phyloP scores from a whole-genome alignment of 2,113 vertebrate species.

The Ctenodactylus gundi region DNA sequence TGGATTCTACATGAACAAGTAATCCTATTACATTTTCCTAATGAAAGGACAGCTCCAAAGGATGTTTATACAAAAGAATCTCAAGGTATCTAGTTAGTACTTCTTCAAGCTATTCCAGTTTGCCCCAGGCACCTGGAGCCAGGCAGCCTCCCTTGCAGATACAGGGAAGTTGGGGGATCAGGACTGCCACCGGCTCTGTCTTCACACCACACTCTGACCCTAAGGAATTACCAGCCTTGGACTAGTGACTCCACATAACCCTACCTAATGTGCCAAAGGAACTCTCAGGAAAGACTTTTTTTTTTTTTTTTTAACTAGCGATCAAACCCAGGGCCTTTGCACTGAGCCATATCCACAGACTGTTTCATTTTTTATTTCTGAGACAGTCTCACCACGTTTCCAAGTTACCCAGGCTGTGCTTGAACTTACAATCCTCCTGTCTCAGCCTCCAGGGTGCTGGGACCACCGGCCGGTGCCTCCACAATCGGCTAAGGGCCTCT shows the following conservation, averaged over 20 bases:
- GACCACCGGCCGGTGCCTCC: too few relatives aligned
- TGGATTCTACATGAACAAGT: not conserved
- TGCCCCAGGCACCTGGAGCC: not conserved
- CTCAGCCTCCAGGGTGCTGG: too few relatives aligned
- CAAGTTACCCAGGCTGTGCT: too few relatives aligned
- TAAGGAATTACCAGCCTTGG: not conserved
- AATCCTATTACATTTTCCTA: not conserved
- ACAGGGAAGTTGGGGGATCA: not conserved
- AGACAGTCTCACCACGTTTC: too few relatives aligned
- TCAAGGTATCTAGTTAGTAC: not conserved
- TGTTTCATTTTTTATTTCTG: too few relatives aligned
- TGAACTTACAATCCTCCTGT: too few relatives aligned
- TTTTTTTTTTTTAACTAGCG: too few relatives aligned
- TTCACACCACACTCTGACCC: not conserved
- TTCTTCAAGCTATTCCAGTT: not conserved
- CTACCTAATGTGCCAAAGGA: not conserved
- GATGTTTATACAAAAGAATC: not conserved
- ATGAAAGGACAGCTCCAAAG: not conserved
- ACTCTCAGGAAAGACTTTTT: not conserved
- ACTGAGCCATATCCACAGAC: too few relatives aligned
- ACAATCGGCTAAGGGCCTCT: too few relatives aligned
- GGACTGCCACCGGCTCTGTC: not conserved
- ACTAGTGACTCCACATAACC: not conserved
- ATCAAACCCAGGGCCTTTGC: too few relatives aligned
- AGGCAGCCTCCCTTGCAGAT: not conserved